These are phyloP conservation scores for Perodicticus potto DNA, from an alignment of 2,797 vertebrate species.

Conservation along the genomic window DNA sequence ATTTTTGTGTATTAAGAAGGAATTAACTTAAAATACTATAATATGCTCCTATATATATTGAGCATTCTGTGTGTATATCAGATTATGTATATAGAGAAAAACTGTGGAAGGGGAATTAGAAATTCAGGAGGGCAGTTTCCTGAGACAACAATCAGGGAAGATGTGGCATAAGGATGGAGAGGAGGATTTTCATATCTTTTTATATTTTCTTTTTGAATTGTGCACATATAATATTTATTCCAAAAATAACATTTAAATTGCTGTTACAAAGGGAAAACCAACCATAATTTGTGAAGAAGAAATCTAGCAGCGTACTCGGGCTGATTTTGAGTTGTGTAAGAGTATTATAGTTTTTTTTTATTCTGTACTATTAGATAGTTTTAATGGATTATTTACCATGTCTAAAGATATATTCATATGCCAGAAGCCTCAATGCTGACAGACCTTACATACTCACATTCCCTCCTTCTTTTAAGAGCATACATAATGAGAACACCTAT, in stretches of 20 bases:
- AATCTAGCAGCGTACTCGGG: background rate
- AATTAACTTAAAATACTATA: background rate
- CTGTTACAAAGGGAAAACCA: background rate
- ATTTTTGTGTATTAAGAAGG: background rate
- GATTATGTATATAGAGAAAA: background rate
- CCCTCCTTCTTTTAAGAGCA: background rate
- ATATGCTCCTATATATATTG: background rate
- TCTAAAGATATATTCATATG: background rate
- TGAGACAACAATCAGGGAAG: background rate
- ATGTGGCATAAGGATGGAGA: too few relatives aligned
- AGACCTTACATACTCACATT: background rate
- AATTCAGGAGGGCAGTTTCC: background rate
- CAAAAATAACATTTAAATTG: slow-evolving; percentile 18
- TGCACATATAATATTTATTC: slow-evolving; percentile 9
- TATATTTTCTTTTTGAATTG: slow-evolving; percentile 21
- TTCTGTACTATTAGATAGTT: background rate
- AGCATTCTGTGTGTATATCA: background rate
- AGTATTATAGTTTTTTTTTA: background rate
- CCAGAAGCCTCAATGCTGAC: background rate
- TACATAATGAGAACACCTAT: background rate
- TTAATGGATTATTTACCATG: background rate
- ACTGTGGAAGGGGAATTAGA: background rate
- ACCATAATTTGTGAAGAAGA: background rate
- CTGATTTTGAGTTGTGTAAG: background rate
- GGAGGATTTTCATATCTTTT: background rate